These are phyloP conservation scores for Drosophila antonietae DNA, from an alignment of 2,888 invertebrate genomes.

Conservation along the genomic window DNA sequence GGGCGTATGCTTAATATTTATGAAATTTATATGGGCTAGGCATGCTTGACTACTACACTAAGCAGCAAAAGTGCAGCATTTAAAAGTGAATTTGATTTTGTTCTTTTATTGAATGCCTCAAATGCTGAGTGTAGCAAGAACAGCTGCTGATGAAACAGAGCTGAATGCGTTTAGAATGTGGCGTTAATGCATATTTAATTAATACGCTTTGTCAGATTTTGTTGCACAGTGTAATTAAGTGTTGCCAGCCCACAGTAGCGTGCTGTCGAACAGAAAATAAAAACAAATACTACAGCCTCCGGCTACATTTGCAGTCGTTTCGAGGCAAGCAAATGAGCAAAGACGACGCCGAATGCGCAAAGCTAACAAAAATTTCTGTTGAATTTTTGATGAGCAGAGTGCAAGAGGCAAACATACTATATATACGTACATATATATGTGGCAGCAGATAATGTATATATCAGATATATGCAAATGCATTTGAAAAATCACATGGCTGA, in stretches of 20 bases:
- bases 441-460: slow-evolving; percentile 57
- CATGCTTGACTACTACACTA: slow-evolving; percentile 54
- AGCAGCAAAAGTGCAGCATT: slow-evolving; percentile 27
- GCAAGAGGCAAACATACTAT: slow-evolving; percentile 14
- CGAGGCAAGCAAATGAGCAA: slow-evolving; percentile 67
- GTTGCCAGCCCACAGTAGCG: slow-evolving; percentile 39
- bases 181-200: slow-evolving; percentile 1
- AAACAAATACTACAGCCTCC: slow-evolving; percentile 53
- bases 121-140: neutral
- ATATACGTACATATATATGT: neutral
- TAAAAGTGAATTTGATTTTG: neutral
- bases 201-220: slow-evolving; percentile 10
- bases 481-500: slow-evolving; percentile 84
- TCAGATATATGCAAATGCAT: slow-evolving; percentile 81
- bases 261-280: slow-evolving; percentile 40
- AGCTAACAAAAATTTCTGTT: slow-evolving; percentile 37
- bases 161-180: neutral
- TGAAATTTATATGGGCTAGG: slow-evolving; percentile 64
- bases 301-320: slow-evolving; percentile 55
- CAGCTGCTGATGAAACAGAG: slow-evolving; percentile 3
- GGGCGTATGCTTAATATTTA: slow-evolving; percentile 76
- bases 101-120: neutral
- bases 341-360: slow-evolving; percentile 52
- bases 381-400: slow-evolving; percentile 40
- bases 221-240: slow-evolving; percentile 71